phyloP scores from a whole-genome alignment of 2,888 invertebrate species.

The Tetragonula carbonaria region DNA sequence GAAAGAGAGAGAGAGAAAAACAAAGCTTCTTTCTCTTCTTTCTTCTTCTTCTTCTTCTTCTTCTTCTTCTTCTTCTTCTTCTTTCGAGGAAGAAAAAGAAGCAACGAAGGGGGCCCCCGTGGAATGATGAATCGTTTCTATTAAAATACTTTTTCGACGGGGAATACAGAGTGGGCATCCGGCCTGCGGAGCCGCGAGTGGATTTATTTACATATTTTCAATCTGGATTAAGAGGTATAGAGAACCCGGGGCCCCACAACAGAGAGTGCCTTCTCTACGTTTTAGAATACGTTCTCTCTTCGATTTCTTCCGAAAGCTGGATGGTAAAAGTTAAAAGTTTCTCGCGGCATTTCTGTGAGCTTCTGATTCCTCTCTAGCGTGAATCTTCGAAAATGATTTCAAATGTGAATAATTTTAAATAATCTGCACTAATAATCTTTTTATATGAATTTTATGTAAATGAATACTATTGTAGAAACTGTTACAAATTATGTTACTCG shows the following conservation, averaged over 20 bases:
- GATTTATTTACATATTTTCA: conserved; percentile 84
- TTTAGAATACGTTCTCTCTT: neutral
- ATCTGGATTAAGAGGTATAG: conserved; percentile 83
- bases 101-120: conserved; percentile 62
- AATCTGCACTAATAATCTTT: no score
- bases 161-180: conserved; percentile 82
- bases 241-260: conserved; percentile 33
- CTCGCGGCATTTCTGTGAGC: neutral
- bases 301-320: neutral
- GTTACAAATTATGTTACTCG: no score
- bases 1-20: neutral
- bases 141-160: conserved; percentile 84
- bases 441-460: no score
- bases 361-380: neutral
- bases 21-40: conserved; percentile 2
- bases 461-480: no score
- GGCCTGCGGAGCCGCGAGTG: conserved; percentile 76
- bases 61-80: conserved; percentile 30
- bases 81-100: conserved; percentile 66
- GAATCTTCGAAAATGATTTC: no score
- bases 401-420: no score
- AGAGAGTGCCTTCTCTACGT: conserved; percentile 11
- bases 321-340: neutral
- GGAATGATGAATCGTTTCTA: conserved; percentile 74
- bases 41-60: neutral